phyloP scores from a whole-genome alignment of 2,113 vertebrate species.

The Shinisaurus crocodilurus region DNA sequence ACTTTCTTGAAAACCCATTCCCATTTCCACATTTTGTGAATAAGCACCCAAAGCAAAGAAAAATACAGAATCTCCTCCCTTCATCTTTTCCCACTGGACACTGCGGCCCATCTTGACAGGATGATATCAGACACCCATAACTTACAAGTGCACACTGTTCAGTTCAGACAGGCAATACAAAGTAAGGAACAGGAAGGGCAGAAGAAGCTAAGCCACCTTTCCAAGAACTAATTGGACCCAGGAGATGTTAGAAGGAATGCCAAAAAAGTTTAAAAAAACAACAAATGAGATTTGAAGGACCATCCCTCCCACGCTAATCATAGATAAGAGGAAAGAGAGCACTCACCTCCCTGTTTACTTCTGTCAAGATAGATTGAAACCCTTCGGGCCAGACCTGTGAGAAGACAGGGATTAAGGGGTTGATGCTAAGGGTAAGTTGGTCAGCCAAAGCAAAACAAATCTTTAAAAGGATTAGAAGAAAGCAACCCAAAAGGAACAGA shows the following conservation, averaged over 20 bases:
- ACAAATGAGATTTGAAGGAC: not conserved
- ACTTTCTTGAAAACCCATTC: not conserved
- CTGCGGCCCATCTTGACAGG: not conserved
- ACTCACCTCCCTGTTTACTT: constrained; percentile 95
- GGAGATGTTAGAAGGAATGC: not conserved
- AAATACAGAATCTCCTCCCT: not conserved
- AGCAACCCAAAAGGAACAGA: constrained; percentile 25
- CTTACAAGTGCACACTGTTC: accelerated
- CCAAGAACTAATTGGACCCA: not conserved
- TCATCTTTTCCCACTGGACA: accelerated
- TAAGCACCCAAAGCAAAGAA: not conserved
- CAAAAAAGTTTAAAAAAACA: not conserved
- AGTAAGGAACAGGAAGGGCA: not conserved
- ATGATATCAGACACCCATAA: not conserved
- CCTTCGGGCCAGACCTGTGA: constrained; percentile 89
- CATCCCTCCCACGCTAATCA: constrained; percentile 40
- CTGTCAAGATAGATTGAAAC: constrained; percentile 93
- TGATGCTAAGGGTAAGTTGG: constrained; percentile 46
- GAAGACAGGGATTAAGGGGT: constrained; percentile 70
- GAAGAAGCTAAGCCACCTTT: constrained; percentile 32
- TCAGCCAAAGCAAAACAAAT: constrained; percentile 59
- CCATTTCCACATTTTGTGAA: not conserved
- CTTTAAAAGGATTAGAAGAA: constrained; percentile 32
- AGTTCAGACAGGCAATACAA: not conserved
- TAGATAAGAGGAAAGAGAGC: constrained; percentile 60